phyloP scores from a whole-genome alignment of 1,140 invertebrate genomes.

The Halesus radiatus region DNA sequence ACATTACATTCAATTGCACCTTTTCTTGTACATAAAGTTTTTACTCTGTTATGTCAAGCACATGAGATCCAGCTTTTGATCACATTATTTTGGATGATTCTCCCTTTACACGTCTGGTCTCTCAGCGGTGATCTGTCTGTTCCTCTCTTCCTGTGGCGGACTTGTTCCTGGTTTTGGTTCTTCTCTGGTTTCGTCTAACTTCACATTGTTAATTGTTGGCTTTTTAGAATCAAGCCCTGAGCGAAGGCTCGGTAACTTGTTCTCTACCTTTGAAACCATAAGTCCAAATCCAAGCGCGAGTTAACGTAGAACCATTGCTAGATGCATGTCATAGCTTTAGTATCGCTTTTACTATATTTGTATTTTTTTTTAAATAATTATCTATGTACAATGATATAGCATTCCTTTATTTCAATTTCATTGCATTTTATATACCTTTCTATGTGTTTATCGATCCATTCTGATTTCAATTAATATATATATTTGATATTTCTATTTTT shows the following conservation, averaged over 20 bases:
- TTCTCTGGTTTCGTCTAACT: conserved; percentile 2
- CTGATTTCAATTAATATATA: no score
- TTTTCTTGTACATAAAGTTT: conserved; percentile 42
- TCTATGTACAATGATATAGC: not conserved
- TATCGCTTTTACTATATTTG: not conserved
- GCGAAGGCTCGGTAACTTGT: not conserved
- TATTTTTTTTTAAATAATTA: not conserved
- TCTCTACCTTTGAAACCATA: not conserved
- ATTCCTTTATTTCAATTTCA: no score
- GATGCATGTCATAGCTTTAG: conserved; percentile 13
- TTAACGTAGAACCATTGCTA: conserved; percentile 3
- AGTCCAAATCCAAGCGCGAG: conserved; percentile 2
- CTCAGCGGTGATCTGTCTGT: conserved; percentile 64
- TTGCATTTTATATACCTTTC: no score
- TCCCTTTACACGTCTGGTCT: conserved; percentile 26
- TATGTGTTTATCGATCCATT: no score
- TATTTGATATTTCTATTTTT: no score
- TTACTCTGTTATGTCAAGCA: conserved; percentile 37
- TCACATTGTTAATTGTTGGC: not conserved
- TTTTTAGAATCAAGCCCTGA: no score
- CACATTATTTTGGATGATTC: conserved; percentile 36
- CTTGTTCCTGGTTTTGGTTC: conserved; percentile 20
- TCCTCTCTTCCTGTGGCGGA: conserved; percentile 69
- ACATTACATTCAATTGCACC: conserved; percentile 25
- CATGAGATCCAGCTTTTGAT: conserved; percentile 14